Conservation (phyloP, 1,140 invertebrate species). For the Drosophila lacteicornis region DNA sequence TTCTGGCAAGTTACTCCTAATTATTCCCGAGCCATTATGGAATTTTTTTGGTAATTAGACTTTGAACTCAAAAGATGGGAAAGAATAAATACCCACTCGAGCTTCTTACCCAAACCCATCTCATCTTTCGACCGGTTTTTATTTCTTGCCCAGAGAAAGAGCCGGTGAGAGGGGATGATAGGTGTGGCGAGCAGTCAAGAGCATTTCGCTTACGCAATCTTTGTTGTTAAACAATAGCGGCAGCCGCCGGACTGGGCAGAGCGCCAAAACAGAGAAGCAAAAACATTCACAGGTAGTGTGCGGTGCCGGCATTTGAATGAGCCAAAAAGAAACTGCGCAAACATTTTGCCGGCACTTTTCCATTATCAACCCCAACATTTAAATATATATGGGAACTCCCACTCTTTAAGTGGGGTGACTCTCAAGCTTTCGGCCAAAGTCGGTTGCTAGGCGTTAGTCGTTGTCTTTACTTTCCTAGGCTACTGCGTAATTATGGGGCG, state of each 20-base stretch:
- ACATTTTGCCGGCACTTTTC: constrained; percentile 38
- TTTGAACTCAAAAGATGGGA: background rate
- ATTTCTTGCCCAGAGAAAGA: background rate
- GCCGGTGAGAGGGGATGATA: constrained; percentile 18
- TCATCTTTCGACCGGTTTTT: constrained; percentile 32
- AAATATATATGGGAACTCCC: constrained; percentile 11
- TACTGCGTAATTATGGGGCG: constrained; percentile 61
- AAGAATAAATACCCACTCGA: constrained; percentile 1
- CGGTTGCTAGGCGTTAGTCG: constrained; percentile 64
- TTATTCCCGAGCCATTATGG: background rate
- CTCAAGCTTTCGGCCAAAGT: constrained; percentile 3
- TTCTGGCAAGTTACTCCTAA: too few species aligned
- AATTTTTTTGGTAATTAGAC: background rate
- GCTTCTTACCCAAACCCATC: constrained; percentile 23
- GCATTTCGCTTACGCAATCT: constrained; percentile 64
- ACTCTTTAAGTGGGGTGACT: constrained; percentile 10
- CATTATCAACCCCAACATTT: constrained; percentile 21
- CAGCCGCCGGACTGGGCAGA: constrained; percentile 43
- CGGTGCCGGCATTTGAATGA: constrained; percentile 42
- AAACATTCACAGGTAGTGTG: constrained; percentile 54
- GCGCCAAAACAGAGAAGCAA: constrained; percentile 48
- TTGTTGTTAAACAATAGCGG: constrained; percentile 75
- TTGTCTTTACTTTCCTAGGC: constrained; percentile 15
- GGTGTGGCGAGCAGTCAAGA: background rate
- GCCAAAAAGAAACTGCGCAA: constrained; percentile 8